Conservation (phyloP, 2,888 invertebrate species). For the Caenorhabditis doughertyi region DNA sequence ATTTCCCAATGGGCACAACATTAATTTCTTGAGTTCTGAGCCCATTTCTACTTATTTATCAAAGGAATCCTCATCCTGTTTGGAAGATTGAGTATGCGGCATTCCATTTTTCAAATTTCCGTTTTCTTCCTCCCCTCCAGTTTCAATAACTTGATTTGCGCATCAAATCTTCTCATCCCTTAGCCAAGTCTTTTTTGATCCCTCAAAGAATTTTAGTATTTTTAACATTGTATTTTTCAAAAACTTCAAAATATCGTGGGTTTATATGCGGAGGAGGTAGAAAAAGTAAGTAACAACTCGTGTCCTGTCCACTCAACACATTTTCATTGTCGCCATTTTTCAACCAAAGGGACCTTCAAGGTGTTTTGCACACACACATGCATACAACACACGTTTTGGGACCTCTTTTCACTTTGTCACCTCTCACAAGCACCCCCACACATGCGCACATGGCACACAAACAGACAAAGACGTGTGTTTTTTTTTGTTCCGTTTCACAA, state of each 20-base stretch:
- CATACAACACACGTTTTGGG: slow-evolving; percentile 37
- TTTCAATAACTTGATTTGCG: slow-evolving; percentile 33
- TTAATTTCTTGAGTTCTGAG: too few relatives aligned
- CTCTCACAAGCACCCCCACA: slow-evolving; percentile 41
- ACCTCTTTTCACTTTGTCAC: slow-evolving; percentile 39
- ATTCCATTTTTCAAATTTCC: slow-evolving; percentile 22
- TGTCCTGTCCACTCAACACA: slow-evolving; percentile 40
- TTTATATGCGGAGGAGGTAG: not conserved
- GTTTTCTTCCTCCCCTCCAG: slow-evolving; percentile 7
- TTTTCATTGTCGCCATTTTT: slow-evolving; percentile 54
- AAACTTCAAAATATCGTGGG: slow-evolving; percentile 13
- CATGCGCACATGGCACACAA: slow-evolving; percentile 36
- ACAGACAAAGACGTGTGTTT: slow-evolving; percentile 48
- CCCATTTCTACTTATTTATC: too few relatives aligned
- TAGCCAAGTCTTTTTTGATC: not conserved
- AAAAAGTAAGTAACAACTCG: slow-evolving; percentile 34
- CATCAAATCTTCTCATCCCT: not conserved
- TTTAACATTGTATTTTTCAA: not conserved
- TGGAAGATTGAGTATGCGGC: not conserved
- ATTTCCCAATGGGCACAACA: too few relatives aligned
- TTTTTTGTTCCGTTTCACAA: slow-evolving; percentile 57
- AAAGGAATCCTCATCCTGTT: too few relatives aligned
- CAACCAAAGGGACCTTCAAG: slow-evolving; percentile 34
- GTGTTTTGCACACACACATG: slow-evolving; percentile 53
- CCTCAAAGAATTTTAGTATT: not conserved